Conservation (phyloP, 2,113 vertebrate species). For the Pygoscelis antarcticus region DNA sequence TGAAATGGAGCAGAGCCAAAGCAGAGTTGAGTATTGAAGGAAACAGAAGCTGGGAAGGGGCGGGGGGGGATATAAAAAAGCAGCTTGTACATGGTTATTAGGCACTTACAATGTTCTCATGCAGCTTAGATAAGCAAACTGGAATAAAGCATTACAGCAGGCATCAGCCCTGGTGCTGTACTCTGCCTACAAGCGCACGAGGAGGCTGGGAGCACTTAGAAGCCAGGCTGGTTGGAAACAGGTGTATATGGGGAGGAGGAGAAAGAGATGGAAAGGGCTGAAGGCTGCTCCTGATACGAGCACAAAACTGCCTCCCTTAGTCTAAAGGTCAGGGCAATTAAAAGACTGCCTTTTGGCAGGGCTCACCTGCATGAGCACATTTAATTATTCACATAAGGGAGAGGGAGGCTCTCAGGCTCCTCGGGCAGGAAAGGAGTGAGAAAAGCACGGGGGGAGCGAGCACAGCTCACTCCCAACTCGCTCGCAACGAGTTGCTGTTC, state of each 20-base stretch:
- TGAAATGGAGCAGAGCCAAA: background rate
- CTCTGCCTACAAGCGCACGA: background rate
- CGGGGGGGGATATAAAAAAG: no score
- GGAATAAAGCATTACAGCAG: background rate
- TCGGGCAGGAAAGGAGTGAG: background rate
- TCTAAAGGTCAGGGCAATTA: constrained; percentile 13
- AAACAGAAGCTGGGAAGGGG: background rate
- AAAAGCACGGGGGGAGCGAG: accelerated
- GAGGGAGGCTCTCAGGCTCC: background rate
- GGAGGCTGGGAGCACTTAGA: background rate
- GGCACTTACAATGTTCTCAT: background rate
- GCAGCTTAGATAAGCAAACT: constrained; percentile 6
- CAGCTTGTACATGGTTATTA: background rate
- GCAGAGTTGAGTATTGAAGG: background rate
- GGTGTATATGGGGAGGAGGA: background rate
- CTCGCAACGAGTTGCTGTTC: background rate
- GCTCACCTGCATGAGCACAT: background rate
- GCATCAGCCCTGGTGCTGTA: background rate
- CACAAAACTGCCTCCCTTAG: background rate
- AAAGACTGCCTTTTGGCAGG: background rate
- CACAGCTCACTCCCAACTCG: background rate
- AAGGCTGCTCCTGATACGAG: background rate
- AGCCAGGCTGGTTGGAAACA: background rate
- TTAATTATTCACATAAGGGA: background rate
- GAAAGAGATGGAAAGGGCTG: background rate